Conservation (phyloP, 2,888 invertebrate genomes). For the Megamerina dolium region DNA sequence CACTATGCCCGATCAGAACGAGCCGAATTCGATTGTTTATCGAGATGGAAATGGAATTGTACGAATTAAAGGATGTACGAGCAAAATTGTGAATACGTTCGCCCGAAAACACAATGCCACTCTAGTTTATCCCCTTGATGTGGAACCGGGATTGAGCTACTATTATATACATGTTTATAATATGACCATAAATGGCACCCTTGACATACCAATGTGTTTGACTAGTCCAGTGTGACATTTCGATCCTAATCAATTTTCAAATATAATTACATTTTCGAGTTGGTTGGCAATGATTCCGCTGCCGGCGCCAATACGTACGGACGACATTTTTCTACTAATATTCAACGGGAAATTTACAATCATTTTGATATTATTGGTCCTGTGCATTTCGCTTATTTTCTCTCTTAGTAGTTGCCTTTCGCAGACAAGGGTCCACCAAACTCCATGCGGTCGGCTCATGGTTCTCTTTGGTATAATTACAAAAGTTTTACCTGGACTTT, state of each 20-base stretch:
- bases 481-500: slow-evolving; percentile 1
- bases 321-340: background rate
- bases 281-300: slow-evolving; percentile 2
- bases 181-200: background rate
- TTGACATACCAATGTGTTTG: background rate
- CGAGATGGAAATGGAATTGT: background rate
- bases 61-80: slow-evolving; percentile 3
- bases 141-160: background rate
- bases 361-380: background rate
- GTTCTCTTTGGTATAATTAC: too few relatives aligned
- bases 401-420: background rate
- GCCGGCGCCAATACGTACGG: background rate
- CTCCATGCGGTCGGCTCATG: too few relatives aligned
- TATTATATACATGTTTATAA: background rate
- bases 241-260: background rate
- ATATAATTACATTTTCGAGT: background rate
- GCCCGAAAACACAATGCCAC: slow-evolving; percentile 9
- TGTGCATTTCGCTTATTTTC: background rate
- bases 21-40: slow-evolving; percentile 10
- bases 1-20: slow-evolving; percentile 12
- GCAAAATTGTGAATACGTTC: slow-evolving; percentile 7
- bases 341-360: slow-evolving; percentile 1
- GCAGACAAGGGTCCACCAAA: slow-evolving; percentile 2
- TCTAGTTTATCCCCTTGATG: background rate
- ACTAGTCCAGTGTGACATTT: background rate